These are phyloP conservation scores for Channa argus DNA, from an alignment of 2,113 vertebrate genomes.

Conservation along the genomic window DNA sequence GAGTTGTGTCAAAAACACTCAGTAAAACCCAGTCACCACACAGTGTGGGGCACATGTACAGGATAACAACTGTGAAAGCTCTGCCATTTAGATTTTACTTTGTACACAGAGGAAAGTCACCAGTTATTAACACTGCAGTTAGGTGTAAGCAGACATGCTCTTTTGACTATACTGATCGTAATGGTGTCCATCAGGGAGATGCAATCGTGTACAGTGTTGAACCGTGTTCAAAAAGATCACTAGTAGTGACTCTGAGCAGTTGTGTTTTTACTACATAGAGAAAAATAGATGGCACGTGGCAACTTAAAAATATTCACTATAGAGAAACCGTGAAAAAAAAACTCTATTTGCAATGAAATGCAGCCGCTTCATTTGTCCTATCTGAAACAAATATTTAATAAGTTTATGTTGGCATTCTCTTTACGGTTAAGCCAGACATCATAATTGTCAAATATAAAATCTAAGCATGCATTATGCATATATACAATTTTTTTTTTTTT, in stretches of 20 bases:
- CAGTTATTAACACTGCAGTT: slow-evolving; percentile 43
- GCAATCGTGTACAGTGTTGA: slow-evolving; percentile 41
- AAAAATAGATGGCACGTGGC: background rate
- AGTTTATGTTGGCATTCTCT: slow-evolving; percentile 23
- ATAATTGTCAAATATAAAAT: background rate
- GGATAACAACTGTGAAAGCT: slow-evolving; percentile 62
- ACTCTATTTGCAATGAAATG: background rate
- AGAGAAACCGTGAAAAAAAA: background rate
- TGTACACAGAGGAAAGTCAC: slow-evolving; percentile 46
- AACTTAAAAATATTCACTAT: background rate
- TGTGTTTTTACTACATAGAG: slow-evolving; percentile 1
- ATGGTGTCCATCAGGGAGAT: slow-evolving; percentile 43
- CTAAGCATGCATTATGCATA: background rate
- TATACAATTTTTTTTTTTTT: too few species aligned
- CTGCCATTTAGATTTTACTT: slow-evolving; percentile 56
- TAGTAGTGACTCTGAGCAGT: slow-evolving; percentile 29
- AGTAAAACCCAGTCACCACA: slow-evolving; percentile 52
- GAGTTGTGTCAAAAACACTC: slow-evolving; percentile 66
- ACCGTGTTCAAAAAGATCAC: slow-evolving; percentile 44
- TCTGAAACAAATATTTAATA: background rate
- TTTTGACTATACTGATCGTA: slow-evolving; percentile 50
- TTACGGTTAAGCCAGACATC: slow-evolving; percentile 38
- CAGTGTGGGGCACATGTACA: slow-evolving; percentile 53
- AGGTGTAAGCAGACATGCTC: slow-evolving; percentile 41
- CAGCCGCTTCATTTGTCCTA: background rate